Conservation (phyloP, 2,797 vertebrate species). For the Loriculus beryllinus region DNA sequence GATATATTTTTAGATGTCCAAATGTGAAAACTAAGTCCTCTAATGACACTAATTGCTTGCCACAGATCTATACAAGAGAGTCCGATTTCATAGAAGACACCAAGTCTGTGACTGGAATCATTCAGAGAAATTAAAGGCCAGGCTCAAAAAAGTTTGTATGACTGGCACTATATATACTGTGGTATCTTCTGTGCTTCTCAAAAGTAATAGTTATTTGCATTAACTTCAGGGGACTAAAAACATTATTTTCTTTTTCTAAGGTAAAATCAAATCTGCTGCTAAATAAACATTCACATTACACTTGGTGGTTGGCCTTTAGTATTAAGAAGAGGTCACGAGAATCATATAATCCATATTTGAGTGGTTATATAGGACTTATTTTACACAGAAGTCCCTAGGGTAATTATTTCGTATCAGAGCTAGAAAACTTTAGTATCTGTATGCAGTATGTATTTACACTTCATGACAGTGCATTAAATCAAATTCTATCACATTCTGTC, state of each 20-base stretch:
- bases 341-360: conserved; percentile 57
- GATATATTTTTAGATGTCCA: neutral
- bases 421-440: conserved; percentile 28
- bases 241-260: neutral
- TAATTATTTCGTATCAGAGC: conserved; percentile 64
- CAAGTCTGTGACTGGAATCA: neutral
- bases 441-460: conserved; percentile 61
- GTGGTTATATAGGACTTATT: conserved; percentile 60
- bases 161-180: neutral
- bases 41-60: neutral
- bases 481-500: conserved; percentile 40
- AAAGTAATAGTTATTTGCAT: neutral
- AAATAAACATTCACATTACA: conserved; percentile 44
- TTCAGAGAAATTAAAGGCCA: neutral
- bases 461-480: conserved; percentile 52
- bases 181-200: neutral
- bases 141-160: neutral
- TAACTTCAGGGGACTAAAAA: neutral
- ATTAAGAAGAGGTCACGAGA: conserved; percentile 40
- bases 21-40: neutral
- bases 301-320: conserved; percentile 34
- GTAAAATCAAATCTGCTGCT: neutral
- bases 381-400: conserved; percentile 59
- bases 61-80: neutral
- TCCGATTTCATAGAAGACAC: neutral